Conservation (phyloP, 2,888 invertebrate species). For the Desoria tigrina region DNA sequence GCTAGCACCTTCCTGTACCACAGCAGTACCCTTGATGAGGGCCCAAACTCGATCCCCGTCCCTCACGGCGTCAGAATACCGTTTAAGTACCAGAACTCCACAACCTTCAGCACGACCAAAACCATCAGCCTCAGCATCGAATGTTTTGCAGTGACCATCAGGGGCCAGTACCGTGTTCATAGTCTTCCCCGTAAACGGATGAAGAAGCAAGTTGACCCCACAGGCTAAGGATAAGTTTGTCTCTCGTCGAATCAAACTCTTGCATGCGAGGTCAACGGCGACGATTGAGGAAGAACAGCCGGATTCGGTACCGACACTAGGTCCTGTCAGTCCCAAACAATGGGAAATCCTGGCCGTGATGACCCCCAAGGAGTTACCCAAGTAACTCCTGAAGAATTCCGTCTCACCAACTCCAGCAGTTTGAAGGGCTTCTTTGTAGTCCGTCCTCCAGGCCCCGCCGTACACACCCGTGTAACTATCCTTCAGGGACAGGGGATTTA, state of each 20-base stretch:
- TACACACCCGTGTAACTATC: conserved; percentile 15
- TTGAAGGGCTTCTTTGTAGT: conserved; percentile 14
- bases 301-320: conserved; percentile 13
- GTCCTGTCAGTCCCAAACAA: conserved; percentile 23
- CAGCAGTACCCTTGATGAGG: conserved; percentile 25
- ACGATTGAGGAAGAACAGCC: conserved; percentile 28
- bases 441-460: conserved; percentile 16
- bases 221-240: conserved; percentile 14
- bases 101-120: conserved; percentile 26
- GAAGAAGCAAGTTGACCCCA: conserved; percentile 22
- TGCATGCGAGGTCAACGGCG: conserved; percentile 24
- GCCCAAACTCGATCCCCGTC: conserved; percentile 23
- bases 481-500: conserved; percentile 3
- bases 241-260: conserved; percentile 10
- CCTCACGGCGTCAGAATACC: conserved; percentile 18
- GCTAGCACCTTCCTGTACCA: conserved; percentile 27
- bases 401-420: conserved; percentile 8
- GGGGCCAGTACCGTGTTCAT: conserved; percentile 25
- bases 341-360: conserved; percentile 20
- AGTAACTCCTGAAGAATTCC: conserved; percentile 24
- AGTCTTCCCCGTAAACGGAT: conserved; percentile 18
- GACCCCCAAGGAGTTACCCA: conserved; percentile 21
- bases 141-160: conserved; percentile 29
- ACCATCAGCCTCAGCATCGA: conserved; percentile 25
- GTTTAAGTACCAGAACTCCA: conserved; percentile 18